Conservation (phyloP, 1,140 invertebrate species). For the Drosophila kurseongensis region DNA sequence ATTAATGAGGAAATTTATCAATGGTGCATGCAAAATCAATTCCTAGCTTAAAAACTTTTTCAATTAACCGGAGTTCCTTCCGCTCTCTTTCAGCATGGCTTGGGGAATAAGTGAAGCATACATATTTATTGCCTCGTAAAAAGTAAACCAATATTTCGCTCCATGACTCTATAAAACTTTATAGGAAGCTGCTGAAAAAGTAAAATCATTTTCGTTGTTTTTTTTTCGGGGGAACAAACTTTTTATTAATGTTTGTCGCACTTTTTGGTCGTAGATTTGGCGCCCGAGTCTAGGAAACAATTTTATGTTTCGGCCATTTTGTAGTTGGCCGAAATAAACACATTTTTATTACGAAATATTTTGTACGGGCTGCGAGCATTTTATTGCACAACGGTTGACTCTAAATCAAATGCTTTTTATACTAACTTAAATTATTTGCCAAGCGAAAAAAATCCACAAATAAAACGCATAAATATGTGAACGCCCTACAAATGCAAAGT, state of each 20-base stretch:
- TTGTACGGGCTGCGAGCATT: constrained; percentile 27
- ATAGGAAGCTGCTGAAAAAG: constrained; percentile 24
- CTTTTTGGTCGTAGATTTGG: constrained; percentile 11
- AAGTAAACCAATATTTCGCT: constrained; percentile 34
- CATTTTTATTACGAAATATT: constrained; percentile 32
- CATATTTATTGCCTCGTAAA: constrained; percentile 53
- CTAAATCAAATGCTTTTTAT: constrained; percentile 52
- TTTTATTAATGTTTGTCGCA: constrained; percentile 50
- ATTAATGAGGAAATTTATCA: constrained; percentile 40
- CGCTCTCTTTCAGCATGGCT: constrained; percentile 5
- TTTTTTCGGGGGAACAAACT: constrained; percentile 1
- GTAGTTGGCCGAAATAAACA: constrained; percentile 30
- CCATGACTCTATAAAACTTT: constrained; percentile 25
- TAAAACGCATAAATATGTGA: constrained; percentile 21
- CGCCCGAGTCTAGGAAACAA: constrained; percentile 30
- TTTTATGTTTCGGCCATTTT: constrained; percentile 33
- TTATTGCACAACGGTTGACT: constrained; percentile 37
- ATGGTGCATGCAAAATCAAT: constrained; percentile 59
- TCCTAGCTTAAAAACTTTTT: constrained; percentile 56
- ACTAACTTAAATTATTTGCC: constrained; percentile 27
- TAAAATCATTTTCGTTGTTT: constrained; percentile 4
- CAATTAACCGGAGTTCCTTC: constrained; percentile 44
- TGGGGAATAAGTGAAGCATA: constrained; percentile 11
- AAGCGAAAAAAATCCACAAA: constrained; percentile 1
- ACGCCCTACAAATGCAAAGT: constrained; percentile 5